phyloP scores from a whole-genome alignment of 2,113 vertebrate species.

The Origma solitaria region DNA sequence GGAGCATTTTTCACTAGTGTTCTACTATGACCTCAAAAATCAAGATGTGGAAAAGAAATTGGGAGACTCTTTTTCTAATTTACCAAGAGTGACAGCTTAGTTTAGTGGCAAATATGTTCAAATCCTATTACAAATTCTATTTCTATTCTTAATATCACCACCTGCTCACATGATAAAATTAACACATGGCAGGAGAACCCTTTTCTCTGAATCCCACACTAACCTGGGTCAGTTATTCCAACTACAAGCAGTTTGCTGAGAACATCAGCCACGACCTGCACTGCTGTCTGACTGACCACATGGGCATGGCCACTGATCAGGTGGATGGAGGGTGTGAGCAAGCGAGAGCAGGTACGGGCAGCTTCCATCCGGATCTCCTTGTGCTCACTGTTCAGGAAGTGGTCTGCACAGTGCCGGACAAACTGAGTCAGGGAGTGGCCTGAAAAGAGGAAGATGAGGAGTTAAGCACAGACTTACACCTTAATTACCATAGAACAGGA shows the following conservation, averaged over 20 bases:
- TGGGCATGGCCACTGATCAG: slow-evolving; percentile 90
- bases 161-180: not conserved
- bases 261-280: slow-evolving; percentile 97
- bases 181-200: not conserved
- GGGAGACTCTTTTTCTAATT: not conserved
- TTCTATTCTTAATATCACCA: not conserved
- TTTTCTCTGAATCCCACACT: not conserved
- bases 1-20: not conserved
- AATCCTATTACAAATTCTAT: not conserved
- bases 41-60: not conserved
- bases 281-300: slow-evolving; percentile 94
- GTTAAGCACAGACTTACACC: not conserved
- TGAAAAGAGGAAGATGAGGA: slow-evolving; percentile 4
- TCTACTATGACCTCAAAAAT: not conserved
- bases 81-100: not conserved
- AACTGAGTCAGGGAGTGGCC: slow-evolving; percentile 98
- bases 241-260: slow-evolving; percentile 97
- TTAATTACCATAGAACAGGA: not conserved
- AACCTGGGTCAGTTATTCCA: slow-evolving; percentile 97
- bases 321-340: slow-evolving; percentile 95
- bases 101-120: not conserved
- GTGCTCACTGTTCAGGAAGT: slow-evolving; percentile 97
- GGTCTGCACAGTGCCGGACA: slow-evolving; percentile 97
- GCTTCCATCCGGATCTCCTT: slow-evolving; percentile 99
- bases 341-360: slow-evolving; percentile 90